phyloP scores from a whole-genome alignment of 2,888 invertebrate genomes.

The Dorcus hopei region DNA sequence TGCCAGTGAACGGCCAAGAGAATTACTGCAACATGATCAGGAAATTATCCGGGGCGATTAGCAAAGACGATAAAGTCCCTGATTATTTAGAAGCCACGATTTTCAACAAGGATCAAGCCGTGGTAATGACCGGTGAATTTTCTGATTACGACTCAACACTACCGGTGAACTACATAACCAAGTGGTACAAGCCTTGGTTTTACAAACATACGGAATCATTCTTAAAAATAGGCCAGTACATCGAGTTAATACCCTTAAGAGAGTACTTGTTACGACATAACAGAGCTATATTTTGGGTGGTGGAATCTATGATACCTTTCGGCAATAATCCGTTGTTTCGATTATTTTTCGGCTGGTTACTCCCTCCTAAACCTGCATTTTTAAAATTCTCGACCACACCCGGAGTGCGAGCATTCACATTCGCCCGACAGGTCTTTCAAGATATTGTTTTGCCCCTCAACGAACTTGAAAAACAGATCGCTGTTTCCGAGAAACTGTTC shows the following conservation, averaged over 20 bases:
- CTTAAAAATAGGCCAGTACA: slow-evolving; percentile 53
- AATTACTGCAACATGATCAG: slow-evolving; percentile 63
- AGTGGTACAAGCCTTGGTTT: slow-evolving; percentile 72
- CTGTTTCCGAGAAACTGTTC: slow-evolving; percentile 58
- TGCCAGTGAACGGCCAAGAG: slow-evolving; percentile 60
- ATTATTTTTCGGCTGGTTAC: slow-evolving; percentile 61
- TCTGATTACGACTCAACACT: slow-evolving; percentile 55
- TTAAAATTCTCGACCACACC: slow-evolving; percentile 70
- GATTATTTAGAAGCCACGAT: slow-evolving; percentile 68
- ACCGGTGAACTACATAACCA: slow-evolving; percentile 57
- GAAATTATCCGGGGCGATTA: slow-evolving; percentile 54
- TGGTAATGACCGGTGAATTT: slow-evolving; percentile 65
- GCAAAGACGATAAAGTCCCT: slow-evolving; percentile 49
- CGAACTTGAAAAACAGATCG: slow-evolving; percentile 63
- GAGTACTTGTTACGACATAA: slow-evolving; percentile 66
- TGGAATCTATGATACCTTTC: slow-evolving; percentile 68
- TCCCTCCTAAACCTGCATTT: slow-evolving; percentile 70
- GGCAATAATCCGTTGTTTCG: slow-evolving; percentile 62
- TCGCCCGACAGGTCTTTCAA: slow-evolving; percentile 69
- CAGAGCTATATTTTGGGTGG: slow-evolving; percentile 70
- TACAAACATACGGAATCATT: slow-evolving; percentile 65
- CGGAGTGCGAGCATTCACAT: slow-evolving; percentile 64
- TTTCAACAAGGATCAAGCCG: slow-evolving; percentile 60
- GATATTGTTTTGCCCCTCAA: slow-evolving; percentile 67
- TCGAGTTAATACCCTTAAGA: slow-evolving; percentile 61